Evolutionary conservation across 2,797 vertebrate genomes (phyloP), one percentile per base, ranked within the genome.

Genomic region (Xiphophorus birchmanni): DNA sequence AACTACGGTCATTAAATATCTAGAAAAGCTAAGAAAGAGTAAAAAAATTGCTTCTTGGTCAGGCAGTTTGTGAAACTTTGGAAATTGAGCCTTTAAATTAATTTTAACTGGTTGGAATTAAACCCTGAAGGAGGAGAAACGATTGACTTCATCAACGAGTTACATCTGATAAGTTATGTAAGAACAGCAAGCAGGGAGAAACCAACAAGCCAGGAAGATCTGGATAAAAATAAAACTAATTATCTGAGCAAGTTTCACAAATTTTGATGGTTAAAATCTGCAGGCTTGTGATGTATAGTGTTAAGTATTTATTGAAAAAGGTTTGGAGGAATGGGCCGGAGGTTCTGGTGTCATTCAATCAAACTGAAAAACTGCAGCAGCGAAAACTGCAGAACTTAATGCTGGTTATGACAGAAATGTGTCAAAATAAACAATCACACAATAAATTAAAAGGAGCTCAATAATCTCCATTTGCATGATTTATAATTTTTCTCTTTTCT

Each of bases 1-100:
- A 65, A 73, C 77, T 8, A 13, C n/a, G 75, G 44, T 75, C 82
- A 87, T 83, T 77, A 82, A 40, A 29, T 52, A 50, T 21, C 8
- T 58, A 50, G 26, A n/a, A 78, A 80, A 75, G 26, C 35, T 73
- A 45, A 35, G 40, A 50, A 52, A 8, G 18, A 8, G 40, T 1
- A 29, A 78, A 44, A 74, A 82, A 87, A 35, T 10, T 40, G n/a
- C 48, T 0, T 73, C 65, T 79, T 78, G 12, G 69, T 37, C 5
- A 60, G 42, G 75, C 13, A 77, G 4, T 67, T 48, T 74, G 47
- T 79, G 32, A 75, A 52, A 81, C 29, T 54, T 75, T 8, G 26
- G 42, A 71, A 44, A 44, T 8, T 45, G 40, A 45, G 11, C 1
- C 4, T 67, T 71, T 44, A n/a, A 71, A 42, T 71, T n/a, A 5